Base-by-base conservation (phyloP, 2,113 vertebrate genomes). In the Salminus brasiliensis region DNA sequence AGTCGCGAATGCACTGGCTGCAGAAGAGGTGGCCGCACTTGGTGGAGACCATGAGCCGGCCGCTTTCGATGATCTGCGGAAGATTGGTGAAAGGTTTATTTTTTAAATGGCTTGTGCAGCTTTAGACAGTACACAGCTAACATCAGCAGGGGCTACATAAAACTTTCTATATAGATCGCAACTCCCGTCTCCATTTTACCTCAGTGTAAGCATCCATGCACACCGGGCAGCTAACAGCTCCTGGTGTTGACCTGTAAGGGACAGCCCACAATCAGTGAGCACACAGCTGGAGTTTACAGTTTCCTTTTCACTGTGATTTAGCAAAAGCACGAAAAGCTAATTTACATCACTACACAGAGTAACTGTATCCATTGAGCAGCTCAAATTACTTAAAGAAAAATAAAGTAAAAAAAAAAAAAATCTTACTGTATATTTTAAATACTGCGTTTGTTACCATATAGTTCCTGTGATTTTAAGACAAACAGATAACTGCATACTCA, bases 21-120 rank as follows among this genome's bases (percentile, higher is more conserved):
- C 97, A 99, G 92, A 99, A 99, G 53, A 98, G 93, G 0, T 99
- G 97, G 76, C 97, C 97, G 0, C 97, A 98, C 66, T 94, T 95
- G 1, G 97, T 98, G 60, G 97, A 98, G 23, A 98, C 95, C 13
- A 98, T 95, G 75, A 97, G 93, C 27, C 96, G 92, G 27, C 96
- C 95, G 0, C 94, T 98, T 76, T 96, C 95, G 13, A 96, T 88
- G 0, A 99, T 98, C 96, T 98, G 83, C 39, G 88, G 86, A 74
- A 12, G 21, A 32, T 32, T 18, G 21, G 36, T 9, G 41, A 21
- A 62, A 23, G 11, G 27, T 25, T 43, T 30, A 39, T 32, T 4
- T 6, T 15, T 11, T 45, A 45, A 3, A 15, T 45, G 47, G 47
- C 47, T 49, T 21, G 18, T 47, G 2, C 2, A 16, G 13, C 45